phyloP scores from a whole-genome alignment of 2,888 invertebrate genomes.

The Trachelus troglodyta region DNA sequence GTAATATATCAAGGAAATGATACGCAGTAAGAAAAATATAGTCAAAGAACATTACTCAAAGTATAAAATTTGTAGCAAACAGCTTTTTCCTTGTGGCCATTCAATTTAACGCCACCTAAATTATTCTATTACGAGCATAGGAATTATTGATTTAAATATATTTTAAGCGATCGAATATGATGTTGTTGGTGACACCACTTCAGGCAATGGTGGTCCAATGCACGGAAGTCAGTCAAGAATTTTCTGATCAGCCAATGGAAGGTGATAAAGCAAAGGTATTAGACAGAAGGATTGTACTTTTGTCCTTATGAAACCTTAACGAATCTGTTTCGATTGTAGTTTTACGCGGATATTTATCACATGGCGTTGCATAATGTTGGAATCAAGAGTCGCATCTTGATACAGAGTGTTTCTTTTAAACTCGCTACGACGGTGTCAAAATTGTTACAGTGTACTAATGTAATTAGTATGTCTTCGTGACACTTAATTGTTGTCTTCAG shows the following conservation, averaged over 20 bases:
- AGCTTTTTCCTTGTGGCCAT: neutral
- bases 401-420: conserved; percentile 71
- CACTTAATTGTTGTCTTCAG: neutral
- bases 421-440: conserved; percentile 73
- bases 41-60: neutral
- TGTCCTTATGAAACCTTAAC: neutral
- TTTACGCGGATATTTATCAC: conserved; percentile 80
- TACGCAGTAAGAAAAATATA: neutral
- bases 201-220: conserved; percentile 76
- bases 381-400: conserved; percentile 70
- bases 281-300: neutral
- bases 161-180: conserved; percentile 63
- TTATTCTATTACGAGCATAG: too few species aligned
- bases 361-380: conserved; percentile 75
- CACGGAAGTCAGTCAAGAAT: conserved; percentile 80
- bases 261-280: conserved; percentile 43
- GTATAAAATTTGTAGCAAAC: too few species aligned
- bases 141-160: neutral
- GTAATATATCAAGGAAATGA: neutral
- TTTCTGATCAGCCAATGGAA: conserved; percentile 69
- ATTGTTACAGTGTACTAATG: conserved; percentile 72
- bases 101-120: neutral
- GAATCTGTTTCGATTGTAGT: conserved; percentile 66
- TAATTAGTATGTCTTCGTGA: conserved; percentile 74
- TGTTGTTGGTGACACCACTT: conserved; percentile 76